Conservation (phyloP, 92 coral and sea anemone genomes). For the Metridium senile region DNA sequence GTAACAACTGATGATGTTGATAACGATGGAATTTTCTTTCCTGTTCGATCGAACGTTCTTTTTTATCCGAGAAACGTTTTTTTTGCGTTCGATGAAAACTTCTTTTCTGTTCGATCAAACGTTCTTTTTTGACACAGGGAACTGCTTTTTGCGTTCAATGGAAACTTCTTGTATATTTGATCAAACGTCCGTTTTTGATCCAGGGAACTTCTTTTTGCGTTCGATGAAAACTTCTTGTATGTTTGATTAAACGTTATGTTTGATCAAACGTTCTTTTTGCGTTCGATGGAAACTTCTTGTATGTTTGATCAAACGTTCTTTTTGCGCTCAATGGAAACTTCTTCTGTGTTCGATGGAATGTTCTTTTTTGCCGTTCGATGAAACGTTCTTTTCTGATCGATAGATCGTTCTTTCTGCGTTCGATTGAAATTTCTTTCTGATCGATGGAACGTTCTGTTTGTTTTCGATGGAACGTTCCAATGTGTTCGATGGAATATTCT, state of each 20-base stretch:
- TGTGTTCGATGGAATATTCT: neutral
- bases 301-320: neutral
- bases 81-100: neutral
- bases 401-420: neutral
- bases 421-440: neutral
- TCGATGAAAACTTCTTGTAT: no score
- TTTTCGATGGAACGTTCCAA: neutral
- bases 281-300: no score
- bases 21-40: no score
- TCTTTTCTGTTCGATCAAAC: neutral
- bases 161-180: no score
- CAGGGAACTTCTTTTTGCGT: no score
- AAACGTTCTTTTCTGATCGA: neutral
- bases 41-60: no score
- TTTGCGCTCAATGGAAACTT: neutral
- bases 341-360: neutral
- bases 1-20: no score
- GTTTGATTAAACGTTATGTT: no score
- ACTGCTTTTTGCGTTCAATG: neutral
- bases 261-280: no score
- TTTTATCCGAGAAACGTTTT: no score
- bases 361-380: neutral
- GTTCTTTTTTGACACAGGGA: neutral
- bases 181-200: no score
- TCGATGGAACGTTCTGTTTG: neutral